phyloP scores from a whole-genome alignment of 2,113 vertebrate genomes.

The Dicrurus megarhynchus region DNA sequence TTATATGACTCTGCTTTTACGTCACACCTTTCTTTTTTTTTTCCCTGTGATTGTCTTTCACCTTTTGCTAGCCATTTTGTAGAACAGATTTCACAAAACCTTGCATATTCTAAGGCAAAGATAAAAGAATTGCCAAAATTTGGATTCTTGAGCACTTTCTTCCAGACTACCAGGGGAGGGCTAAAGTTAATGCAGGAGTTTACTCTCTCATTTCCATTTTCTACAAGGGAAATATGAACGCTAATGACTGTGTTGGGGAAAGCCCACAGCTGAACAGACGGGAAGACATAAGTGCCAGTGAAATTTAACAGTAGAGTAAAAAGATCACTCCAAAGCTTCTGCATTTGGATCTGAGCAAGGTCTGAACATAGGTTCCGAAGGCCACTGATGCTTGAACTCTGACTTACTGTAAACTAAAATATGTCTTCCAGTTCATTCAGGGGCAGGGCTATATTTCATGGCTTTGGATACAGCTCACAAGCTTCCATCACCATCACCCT shows the following conservation, averaged over 20 bases:
- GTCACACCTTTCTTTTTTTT: neutral
- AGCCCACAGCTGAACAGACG: neutral
- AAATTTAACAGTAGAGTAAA: neutral
- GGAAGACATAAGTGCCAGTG: neutral
- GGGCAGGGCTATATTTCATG: conserved; percentile 1
- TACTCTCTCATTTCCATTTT: neutral
- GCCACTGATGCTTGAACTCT: neutral
- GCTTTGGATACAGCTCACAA: neutral
- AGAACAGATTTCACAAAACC: neutral
- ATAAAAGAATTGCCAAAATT: neutral
- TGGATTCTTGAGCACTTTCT: neutral
- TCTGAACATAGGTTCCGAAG: neutral
- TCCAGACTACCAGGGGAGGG: neutral
- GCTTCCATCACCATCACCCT: neutral
- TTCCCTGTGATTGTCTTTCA: neutral
- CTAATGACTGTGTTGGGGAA: neutral
- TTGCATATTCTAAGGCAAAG: neutral
- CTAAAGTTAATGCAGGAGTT: neutral
- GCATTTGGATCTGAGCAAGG: neutral
- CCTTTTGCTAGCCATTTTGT: neutral
- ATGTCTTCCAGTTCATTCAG: neutral
- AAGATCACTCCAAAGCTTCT: neutral
- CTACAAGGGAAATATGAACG: neutral
- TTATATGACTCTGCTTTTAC: neutral
- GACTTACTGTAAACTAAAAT: neutral